Evolutionary conservation across 2,888 invertebrate species (phyloP), one percentile per base, ranked within the genome.

Genomic region (Torymus aiolomorphi): DNA sequence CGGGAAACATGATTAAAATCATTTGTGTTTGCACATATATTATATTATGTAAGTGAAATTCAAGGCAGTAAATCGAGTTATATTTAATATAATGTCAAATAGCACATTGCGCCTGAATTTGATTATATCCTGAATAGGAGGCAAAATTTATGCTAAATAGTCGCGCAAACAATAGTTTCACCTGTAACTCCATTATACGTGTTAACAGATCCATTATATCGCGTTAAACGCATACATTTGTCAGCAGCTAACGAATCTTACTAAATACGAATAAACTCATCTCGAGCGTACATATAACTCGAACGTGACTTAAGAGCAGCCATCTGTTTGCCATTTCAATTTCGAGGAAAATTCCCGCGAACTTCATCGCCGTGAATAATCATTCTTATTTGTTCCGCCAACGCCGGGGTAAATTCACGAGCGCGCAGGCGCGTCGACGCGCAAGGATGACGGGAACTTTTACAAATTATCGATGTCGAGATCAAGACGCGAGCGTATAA

Each of bases 391-490:
- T 61, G 75, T 75, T 75, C 66, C 66, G 71, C 61, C 12, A 59
- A 56, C 52, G 70, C 20, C 65, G 52, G 18, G 49, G 42, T 20
- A 51, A 51, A 24, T 65, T 65, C 52, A n/a, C n/a, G n/a, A n/a
- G n/a, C n/a, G n/a, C n/a, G n/a, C n/a, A n/a, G n/a, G n/a, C n/a
- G n/a, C n/a, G 8, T 0, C 8, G 8, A 0, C 42, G 42, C 16
- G 49, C 16, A n/a, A 10, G 63, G 65, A 70, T 56, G 49, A 74
- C 20, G 42, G 24, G 67, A 57, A 78, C 70, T 80, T 70, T 78
- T 80, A 74, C 65, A 77, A 80, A 77, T 80, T 80, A 80, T 80
- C 67, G 63, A 70, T 52, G 69, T 76, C 18, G 71, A 73, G 67
- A 69, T 16, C 57, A 20, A 66, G 52, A 49, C 51, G 12, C 51